Percentiles rank a stretch among this genome's conserved stretches.
Conservation (phyloP, 2,888 invertebrate genomes). For the Phrixothrix hirtus region DNA sequence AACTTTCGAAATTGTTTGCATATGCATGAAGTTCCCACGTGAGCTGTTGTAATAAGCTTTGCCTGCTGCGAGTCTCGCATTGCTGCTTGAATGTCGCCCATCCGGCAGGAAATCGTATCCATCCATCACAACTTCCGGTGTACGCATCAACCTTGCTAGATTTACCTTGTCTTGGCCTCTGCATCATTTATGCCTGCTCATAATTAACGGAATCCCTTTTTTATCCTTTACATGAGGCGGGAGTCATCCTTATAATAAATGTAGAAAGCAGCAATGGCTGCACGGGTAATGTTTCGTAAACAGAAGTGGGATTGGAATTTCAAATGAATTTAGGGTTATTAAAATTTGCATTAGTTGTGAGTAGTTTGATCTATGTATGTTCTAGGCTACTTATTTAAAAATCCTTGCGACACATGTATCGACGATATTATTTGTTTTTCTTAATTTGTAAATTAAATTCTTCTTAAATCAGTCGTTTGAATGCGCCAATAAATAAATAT, state of each 20-base stretch:
- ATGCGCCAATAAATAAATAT: too few species aligned
- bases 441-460: too few species aligned
- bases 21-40: slow-evolving; percentile 23
- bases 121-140: slow-evolving; percentile 44
- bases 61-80: slow-evolving; percentile 29
- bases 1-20: slow-evolving; percentile 5
- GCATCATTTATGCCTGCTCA: slow-evolving; percentile 5
- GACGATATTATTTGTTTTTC: too few species aligned
- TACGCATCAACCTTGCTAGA: slow-evolving; percentile 36
- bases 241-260: background rate
- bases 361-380: too few species aligned
- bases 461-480: too few species aligned
- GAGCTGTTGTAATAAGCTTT: slow-evolving; percentile 20
- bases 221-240: background rate
- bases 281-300: too few species aligned
- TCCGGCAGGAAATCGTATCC: slow-evolving; percentile 44
- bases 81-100: slow-evolving; percentile 36
- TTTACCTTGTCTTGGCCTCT: slow-evolving; percentile 38
- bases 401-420: too few species aligned
- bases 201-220: background rate
- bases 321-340: too few species aligned
- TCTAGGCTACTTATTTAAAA: too few species aligned
- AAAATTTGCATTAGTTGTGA: too few species aligned
- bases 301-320: too few species aligned
- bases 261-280: too few species aligned